Evolutionary conservation across 2,797 vertebrate genomes (phyloP).

Genomic region (Morelia viridis): DNA sequence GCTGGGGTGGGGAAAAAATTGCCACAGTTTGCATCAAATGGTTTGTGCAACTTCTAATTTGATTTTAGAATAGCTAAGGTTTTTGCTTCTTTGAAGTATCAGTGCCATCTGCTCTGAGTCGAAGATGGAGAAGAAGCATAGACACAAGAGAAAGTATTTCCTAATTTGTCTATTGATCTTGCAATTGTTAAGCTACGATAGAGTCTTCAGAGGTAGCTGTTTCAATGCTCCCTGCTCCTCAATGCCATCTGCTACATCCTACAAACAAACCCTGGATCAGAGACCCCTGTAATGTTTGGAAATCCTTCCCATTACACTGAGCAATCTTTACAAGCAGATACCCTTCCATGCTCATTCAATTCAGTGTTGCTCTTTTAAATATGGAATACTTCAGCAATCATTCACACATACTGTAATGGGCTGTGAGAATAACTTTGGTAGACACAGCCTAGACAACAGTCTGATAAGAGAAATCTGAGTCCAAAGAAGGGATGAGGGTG

Average conservation of each 20-base stretch:
- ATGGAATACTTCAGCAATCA: neutral
- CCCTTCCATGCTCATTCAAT: neutral
- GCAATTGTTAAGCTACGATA: neutral
- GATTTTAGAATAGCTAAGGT: conserved; percentile 64
- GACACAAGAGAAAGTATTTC: conserved; percentile 33
- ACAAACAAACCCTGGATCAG: neutral
- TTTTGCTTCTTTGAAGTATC: conserved; percentile 52
- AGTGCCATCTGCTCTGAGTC: conserved; percentile 56
- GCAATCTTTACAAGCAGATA: neutral
- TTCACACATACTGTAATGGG: neutral
- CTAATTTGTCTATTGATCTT: conserved; percentile 15
- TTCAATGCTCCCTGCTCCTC: neutral
- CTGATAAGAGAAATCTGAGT: neutral
- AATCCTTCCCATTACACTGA: neutral
- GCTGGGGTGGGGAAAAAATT: conserved; percentile 2
- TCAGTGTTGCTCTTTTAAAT: neutral
- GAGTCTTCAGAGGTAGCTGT: fast-evolving
- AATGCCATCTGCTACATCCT: neutral
- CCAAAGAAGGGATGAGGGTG: neutral
- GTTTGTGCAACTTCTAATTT: conserved; percentile 59
- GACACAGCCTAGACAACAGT: neutral
- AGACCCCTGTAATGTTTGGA: neutral
- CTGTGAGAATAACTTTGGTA: neutral
- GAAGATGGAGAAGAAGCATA: conserved; percentile 46
- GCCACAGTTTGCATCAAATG: neutral